Evolutionary conservation across 2,888 invertebrate species (phyloP).

Genomic region (Catocala sponsa): DNA sequence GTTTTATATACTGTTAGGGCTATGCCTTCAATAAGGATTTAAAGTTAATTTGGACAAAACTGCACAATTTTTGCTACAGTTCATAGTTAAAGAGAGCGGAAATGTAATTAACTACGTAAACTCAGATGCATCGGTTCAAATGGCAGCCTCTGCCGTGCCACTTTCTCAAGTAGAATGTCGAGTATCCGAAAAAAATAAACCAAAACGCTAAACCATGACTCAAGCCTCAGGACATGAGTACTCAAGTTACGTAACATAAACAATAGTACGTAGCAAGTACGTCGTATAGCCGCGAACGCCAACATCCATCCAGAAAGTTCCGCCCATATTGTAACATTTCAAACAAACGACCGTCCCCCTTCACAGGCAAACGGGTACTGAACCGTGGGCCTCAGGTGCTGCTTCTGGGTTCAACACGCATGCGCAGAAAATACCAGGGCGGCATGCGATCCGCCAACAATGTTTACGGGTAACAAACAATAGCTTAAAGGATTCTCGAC

Average conservation of each 20-base stretch:
- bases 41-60: no score
- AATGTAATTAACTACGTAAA: no score
- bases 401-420: conserved; percentile 70
- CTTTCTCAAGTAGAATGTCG: no score
- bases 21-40: no score
- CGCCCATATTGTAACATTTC: conserved; percentile 16
- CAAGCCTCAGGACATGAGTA: not conserved
- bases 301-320: conserved; percentile 46
- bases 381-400: conserved; percentile 64
- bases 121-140: no score
- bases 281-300: conserved; percentile 5
- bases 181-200: no score
- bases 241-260: not conserved
- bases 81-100: no score
- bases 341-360: conserved; percentile 38
- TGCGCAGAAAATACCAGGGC: conserved; percentile 58
- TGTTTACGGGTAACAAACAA: conserved; percentile 34
- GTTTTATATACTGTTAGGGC: no score
- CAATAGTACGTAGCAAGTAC: conserved; percentile 13
- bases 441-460: conserved; percentile 47
- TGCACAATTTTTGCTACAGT: no score
- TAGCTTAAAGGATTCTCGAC: conserved; percentile 36
- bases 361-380: conserved; percentile 53
- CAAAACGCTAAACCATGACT: no score
- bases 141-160: no score